Evolutionary conservation across 92 coral and sea anemone species (phyloP), one percentile per base, ranked within the genome.

Genomic region (Hydrozoanthus gracilis): DNA sequence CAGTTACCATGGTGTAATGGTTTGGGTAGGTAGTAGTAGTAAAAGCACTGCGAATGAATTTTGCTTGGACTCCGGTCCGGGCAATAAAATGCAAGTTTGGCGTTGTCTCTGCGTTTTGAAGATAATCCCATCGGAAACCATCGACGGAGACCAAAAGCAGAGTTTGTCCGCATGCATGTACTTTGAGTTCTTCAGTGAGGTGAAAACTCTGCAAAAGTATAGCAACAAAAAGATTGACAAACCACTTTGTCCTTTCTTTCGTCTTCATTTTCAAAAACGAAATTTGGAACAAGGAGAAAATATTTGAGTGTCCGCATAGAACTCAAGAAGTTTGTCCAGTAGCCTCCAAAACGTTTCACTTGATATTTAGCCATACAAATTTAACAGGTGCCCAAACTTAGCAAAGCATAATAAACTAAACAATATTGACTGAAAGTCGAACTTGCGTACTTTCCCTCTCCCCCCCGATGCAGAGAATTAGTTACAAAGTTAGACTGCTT

Each of bases 41-140:
- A 54, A 94, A 90, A 8, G 92, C 93, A 55, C 95, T 95, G 18
- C 92, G 92, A 7, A 94, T 77, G 69, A 88, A 94, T 5, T 94
- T 91, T 0, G 95, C 98, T 16, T 91, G 76, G 27, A 93, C 95
- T 46, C 99, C 99, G 0, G 87, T 91, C n/a, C 87, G 72, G 6
- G 90, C 90, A 65, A 96, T 89, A 35, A 88, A 88, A 76, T 96
- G 92, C 46, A 96, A 77, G 83, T 91, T 84, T 15, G 99, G 99
- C 7, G 99, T 95, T n/a, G 55, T 8, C 52, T 78, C 13, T 0
- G 96, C 89, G 73, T 90, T 92, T 88, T 86, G 76, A 58, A 95
- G 74, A 86, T 95, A 96, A 69, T 96, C 95, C 99, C 99, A 96
- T 7, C 99, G 88, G 83, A 96, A 96, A 0, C 96, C 96, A 75